Percentiles rank a stretch among this genome's conserved stretches.
phyloP scores from a whole-genome alignment of 2,888 invertebrate genomes.

The Lingula anatina region DNA sequence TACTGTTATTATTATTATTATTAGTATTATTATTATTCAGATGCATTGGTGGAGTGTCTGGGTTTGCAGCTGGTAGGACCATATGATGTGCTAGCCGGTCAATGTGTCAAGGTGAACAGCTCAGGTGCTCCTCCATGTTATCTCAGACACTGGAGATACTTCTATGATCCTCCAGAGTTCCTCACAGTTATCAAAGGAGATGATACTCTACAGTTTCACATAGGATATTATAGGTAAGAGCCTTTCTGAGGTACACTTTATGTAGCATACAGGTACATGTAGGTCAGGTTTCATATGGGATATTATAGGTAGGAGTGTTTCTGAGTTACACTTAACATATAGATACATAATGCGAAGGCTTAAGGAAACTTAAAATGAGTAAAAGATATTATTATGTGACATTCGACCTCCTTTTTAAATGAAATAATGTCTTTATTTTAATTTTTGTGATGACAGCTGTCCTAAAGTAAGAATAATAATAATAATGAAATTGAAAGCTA shows the following conservation, averaged over 20 bases:
- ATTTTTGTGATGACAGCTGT: no score
- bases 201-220: slow-evolving; percentile 69
- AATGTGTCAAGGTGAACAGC: slow-evolving; percentile 34
- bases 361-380: no score
- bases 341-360: no score
- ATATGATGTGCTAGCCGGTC: slow-evolving; percentile 68
- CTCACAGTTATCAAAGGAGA: slow-evolving; percentile 60
- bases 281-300: slow-evolving; percentile 81
- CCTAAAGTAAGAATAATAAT: no score
- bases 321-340: not conserved
- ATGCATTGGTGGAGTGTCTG: slow-evolving; percentile 61
- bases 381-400: no score
- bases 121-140: slow-evolving; percentile 58
- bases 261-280: no score
- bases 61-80: slow-evolving; percentile 78
- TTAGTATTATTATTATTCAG: slow-evolving; percentile 34
- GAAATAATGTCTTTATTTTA: no score
- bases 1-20: no score
- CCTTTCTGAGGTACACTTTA: not conserved
- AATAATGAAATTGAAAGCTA: no score
- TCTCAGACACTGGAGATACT: slow-evolving; percentile 83
- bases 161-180: slow-evolving; percentile 91
- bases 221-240: slow-evolving; percentile 74
- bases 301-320: slow-evolving; percentile 64
- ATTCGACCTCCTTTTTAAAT: no score